Evolutionary conservation across 2,113 vertebrate species (phyloP).

Genomic region (Osmerus mordax): DNA sequence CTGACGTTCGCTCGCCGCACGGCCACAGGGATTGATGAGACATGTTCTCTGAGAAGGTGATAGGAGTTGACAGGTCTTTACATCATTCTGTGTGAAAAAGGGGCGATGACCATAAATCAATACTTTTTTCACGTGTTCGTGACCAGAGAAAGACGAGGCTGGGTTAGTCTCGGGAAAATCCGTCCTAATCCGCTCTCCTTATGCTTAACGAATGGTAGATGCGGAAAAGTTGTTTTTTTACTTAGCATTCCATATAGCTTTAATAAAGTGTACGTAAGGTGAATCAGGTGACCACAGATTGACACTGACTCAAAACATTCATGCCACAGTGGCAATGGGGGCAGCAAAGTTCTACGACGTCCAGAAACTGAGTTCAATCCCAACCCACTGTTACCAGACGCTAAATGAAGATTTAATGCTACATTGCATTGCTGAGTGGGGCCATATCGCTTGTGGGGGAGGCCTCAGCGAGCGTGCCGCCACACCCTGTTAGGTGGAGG

Average conservation of each 20-base stretch:
- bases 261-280: too few species aligned
- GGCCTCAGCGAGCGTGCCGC: conserved; percentile 54
- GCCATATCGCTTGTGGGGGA: conserved; percentile 44
- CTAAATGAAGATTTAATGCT: conserved; percentile 55
- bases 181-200: conserved; percentile 45
- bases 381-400: conserved; percentile 32
- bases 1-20: conserved; percentile 83
- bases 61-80: conserved; percentile 67
- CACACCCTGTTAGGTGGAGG: conserved; percentile 61
- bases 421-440: conserved; percentile 52
- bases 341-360: conserved; percentile 12
- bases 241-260: too few species aligned
- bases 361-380: background rate
- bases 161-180: conserved; percentile 54
- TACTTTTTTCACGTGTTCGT: conserved; percentile 51
- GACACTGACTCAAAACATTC: background rate
- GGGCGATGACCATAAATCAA: conserved; percentile 65
- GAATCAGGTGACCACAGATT: too few species aligned
- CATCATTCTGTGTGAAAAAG: conserved; percentile 60
- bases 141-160: conserved; percentile 40
- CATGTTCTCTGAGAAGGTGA: conserved; percentile 55
- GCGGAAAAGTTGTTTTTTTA: background rate
- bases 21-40: conserved; percentile 67
- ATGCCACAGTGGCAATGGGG: conserved; percentile 5
- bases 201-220: background rate